Conservation (phyloP, 2,888 invertebrate genomes). For the Zelleria hepariella region DNA sequence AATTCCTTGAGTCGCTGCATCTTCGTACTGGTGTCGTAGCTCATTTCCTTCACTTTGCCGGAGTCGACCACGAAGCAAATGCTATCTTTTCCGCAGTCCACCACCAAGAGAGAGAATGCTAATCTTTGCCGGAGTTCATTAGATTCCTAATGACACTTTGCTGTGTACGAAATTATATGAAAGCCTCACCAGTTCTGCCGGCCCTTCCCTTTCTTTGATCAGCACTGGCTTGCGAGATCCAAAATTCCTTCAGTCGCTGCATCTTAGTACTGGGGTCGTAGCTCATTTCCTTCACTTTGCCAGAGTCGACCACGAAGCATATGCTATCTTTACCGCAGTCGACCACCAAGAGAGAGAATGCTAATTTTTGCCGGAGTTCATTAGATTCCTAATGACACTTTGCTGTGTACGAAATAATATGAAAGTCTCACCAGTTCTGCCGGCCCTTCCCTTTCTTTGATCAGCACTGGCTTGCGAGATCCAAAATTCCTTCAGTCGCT, state of each 20-base stretch:
- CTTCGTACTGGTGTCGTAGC: slow-evolving; percentile 90
- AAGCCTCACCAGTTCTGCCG: slow-evolving; percentile 85
- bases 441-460: slow-evolving; percentile 96
- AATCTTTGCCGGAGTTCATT: no score
- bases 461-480: slow-evolving; percentile 98
- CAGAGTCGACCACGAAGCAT: slow-evolving; percentile 79
- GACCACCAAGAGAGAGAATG: no score
- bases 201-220: slow-evolving; percentile 97
- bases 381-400: no score
- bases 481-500: slow-evolving; percentile 93
- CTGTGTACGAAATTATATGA: no score
- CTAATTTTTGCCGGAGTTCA: no score
- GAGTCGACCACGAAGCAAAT: no score
- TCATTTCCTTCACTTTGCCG: no score
- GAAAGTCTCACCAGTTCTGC: slow-evolving; percentile 77
- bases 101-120: no score
- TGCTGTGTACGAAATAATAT: no score
- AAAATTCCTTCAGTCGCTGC: slow-evolving; percentile 92
- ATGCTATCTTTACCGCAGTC: no score
- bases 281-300: slow-evolving; percentile 90
- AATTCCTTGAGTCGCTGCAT: slow-evolving; percentile 94
- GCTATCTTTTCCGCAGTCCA: no score
- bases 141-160: no score
- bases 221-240: slow-evolving; percentile 97
- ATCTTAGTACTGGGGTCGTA: slow-evolving; percentile 93